phyloP scores from a whole-genome alignment of 1,140 invertebrate genomes.

The Drosophila subobscura region DNA sequence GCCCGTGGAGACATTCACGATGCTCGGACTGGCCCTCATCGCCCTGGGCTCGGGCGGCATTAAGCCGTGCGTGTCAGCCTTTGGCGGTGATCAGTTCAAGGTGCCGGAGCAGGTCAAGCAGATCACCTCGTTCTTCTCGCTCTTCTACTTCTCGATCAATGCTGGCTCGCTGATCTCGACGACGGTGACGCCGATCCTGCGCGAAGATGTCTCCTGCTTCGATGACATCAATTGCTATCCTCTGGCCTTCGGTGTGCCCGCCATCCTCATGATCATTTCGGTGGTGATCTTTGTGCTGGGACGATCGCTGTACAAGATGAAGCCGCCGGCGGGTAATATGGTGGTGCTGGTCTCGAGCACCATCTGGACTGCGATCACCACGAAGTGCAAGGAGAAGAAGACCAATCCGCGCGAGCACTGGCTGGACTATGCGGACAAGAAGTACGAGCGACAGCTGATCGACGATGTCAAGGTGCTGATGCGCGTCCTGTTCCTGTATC shows the following conservation, averaged over 20 bases:
- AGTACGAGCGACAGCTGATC: constrained; percentile 87
- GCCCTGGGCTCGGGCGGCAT: constrained; percentile 97
- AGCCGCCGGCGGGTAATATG: constrained; percentile 93
- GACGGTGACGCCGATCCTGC: constrained; percentile 93
- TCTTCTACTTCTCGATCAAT: constrained; percentile 98
- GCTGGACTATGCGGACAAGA: constrained; percentile 92
- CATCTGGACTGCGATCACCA: constrained; percentile 89
- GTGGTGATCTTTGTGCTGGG: constrained; percentile 93
- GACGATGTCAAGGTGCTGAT: constrained; percentile 89
- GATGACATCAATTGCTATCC: constrained; percentile 93
- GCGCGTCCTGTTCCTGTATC: constrained; percentile 89
- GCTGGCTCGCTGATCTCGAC: constrained; percentile 95
- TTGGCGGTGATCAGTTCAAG: constrained; percentile 98
- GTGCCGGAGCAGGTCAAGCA: constrained; percentile 91
- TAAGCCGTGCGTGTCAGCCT: constrained; percentile 98
- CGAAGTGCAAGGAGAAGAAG: constrained; percentile 86
- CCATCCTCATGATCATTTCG: constrained; percentile 92
- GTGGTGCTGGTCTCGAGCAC: constrained; percentile 91
- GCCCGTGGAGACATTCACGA: constrained; percentile 87
- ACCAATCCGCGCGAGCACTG: constrained; percentile 87
- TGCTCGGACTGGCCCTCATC: constrained; percentile 92
- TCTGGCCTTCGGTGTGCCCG: constrained; percentile 96
- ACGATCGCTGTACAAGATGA: constrained; percentile 90
- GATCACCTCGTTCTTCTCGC: constrained; percentile 93
- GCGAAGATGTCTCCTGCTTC: constrained; percentile 93